These are phyloP conservation scores for Vimba vimba DNA, from an alignment of 2,113 vertebrate species.

Conservation along the genomic window DNA sequence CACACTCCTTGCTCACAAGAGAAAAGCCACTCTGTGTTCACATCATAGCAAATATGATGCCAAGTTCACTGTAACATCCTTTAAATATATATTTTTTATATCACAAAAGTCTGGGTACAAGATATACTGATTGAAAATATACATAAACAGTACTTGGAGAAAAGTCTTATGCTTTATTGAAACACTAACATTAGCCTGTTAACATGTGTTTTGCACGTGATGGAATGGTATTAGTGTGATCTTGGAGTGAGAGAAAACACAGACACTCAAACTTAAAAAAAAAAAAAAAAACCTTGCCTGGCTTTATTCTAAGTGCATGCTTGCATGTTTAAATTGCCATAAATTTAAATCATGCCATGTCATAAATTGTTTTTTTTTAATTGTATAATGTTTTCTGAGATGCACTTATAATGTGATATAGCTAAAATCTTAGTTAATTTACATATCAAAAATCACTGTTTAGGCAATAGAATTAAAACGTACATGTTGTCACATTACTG, in stretches of 20 bases:
- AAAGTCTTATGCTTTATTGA: background rate
- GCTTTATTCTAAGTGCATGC: background rate
- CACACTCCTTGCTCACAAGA: background rate
- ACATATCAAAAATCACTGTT: too few species aligned
- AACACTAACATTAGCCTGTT: slow-evolving; percentile 8
- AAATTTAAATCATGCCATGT: too few species aligned
- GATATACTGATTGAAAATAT: background rate
- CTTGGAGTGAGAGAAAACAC: background rate
- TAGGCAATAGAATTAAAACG: too few species aligned
- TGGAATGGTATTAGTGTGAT: background rate
- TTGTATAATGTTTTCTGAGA: background rate
- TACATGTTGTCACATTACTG: too few species aligned
- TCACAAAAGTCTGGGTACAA: background rate
- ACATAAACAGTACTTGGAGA: background rate
- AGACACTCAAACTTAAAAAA: background rate
- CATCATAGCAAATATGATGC: background rate
- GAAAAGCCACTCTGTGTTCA: background rate
- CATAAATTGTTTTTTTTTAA: background rate
- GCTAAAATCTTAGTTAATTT: too few species aligned
- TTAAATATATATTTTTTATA: background rate
- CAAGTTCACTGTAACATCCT: background rate
- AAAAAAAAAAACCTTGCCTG: background rate
- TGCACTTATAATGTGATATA: background rate
- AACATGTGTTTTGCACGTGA: slow-evolving; percentile 8
- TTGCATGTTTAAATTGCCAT: too few species aligned